Percentiles rank a stretch among this genome's conserved stretches.
Conservation (phyloP, 2,113 vertebrate genomes). For the Sula dactylatra region DNA sequence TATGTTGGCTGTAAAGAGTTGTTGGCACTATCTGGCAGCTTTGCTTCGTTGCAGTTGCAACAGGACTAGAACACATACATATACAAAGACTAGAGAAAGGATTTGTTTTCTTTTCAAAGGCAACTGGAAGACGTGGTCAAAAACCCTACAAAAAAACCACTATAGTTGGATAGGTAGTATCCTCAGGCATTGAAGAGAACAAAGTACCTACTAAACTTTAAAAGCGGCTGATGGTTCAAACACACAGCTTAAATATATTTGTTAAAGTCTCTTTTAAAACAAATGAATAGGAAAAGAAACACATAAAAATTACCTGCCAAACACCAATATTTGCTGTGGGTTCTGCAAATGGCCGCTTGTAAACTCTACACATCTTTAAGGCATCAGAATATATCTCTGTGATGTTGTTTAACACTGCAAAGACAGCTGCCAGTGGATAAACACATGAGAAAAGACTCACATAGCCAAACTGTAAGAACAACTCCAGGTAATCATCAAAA, state of each 20-base stretch:
- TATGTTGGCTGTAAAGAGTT: not conserved
- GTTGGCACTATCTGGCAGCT: not conserved
- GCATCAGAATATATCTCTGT: slow-evolving; percentile 94
- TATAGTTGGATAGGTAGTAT: not conserved
- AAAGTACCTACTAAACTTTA: not conserved
- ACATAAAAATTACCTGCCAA: slow-evolving; percentile 87
- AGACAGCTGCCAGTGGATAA: slow-evolving; percentile 91
- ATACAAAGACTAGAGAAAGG: not conserved
- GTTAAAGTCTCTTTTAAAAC: not conserved
- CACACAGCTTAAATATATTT: not conserved
- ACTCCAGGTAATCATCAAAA: slow-evolving; percentile 96
- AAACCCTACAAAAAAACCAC: not conserved
- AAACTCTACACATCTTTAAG: slow-evolving; percentile 95
- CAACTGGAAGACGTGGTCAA: not conserved
- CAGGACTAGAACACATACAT: not conserved
- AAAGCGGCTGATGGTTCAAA: not conserved
- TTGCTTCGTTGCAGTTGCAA: not conserved
- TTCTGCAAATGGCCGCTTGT: slow-evolving; percentile 92
- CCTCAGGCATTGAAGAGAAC: not conserved
- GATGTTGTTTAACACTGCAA: slow-evolving; percentile 94
- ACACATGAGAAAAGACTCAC: slow-evolving; percentile 98
- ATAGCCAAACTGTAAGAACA: slow-evolving; percentile 95
- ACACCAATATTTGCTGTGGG: slow-evolving; percentile 91
- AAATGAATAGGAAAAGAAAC: not conserved
- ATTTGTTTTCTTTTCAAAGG: not conserved